Conservation (phyloP, 2,888 invertebrate genomes). For the Polydrusus cervinus region DNA sequence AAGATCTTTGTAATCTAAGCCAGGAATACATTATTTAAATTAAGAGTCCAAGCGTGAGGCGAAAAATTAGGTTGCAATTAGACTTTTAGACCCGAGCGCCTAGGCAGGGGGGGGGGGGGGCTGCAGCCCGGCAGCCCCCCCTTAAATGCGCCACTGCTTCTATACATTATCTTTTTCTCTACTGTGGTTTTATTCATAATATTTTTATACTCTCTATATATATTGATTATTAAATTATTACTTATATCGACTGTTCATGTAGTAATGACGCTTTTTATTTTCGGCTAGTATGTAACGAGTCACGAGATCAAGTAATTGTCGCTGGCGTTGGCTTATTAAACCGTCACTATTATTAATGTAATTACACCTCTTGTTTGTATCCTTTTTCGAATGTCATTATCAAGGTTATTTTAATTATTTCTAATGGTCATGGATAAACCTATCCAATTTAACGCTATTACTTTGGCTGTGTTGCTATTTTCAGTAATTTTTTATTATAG, state of each 20-base stretch:
- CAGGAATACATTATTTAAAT: no score
- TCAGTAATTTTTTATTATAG: background rate
- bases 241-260: background rate
- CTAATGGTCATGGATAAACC: constrained; percentile 15
- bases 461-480: background rate
- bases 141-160: no score
- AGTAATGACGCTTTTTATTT: background rate
- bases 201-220: no score
- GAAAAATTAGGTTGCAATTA: no score
- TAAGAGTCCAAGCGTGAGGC: no score
- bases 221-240: background rate
- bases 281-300: background rate
- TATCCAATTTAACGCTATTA: background rate
- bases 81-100: no score
- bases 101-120: no score
- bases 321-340: background rate
- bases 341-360: background rate
- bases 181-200: no score
- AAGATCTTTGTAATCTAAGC: no score
- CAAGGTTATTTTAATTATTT: constrained; percentile 11
- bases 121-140: no score
- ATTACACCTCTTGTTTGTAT: constrained; percentile 15
- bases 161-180: background rate
- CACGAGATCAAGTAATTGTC: constrained; percentile 11
- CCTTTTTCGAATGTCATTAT: constrained; percentile 24